Evolutionary conservation across 2,888 invertebrate species (phyloP).

Genomic region (Plebejus melissa): DNA sequence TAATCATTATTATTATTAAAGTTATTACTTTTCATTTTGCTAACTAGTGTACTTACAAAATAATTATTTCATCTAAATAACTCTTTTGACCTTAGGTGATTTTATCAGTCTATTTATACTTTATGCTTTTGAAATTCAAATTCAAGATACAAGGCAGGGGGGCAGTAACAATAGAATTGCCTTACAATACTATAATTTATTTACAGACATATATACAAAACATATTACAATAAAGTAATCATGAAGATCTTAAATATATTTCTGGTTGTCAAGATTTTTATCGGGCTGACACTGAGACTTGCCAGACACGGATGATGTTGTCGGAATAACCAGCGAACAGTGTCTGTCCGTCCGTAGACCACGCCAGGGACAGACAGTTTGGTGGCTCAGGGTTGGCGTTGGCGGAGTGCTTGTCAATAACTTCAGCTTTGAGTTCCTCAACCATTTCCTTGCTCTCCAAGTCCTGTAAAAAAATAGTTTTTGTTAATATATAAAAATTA

Average conservation of each 20-base stretch:
- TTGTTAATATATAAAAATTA: neutral
- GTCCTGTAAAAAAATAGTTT: slow-evolving; percentile 79
- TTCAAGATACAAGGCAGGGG: neutral
- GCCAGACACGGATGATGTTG: slow-evolving; percentile 98
- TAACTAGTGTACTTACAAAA: neutral
- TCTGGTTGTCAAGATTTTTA: slow-evolving; percentile 62
- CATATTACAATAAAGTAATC: slow-evolving; percentile 39
- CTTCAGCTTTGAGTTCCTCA: slow-evolving; percentile 98
- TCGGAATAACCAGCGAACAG: slow-evolving; percentile 99
- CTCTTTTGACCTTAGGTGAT: neutral
- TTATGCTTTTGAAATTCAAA: slow-evolving; percentile 5
- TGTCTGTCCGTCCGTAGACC: slow-evolving; percentile 99
- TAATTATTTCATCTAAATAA: neutral
- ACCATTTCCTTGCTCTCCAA: slow-evolving; percentile 99
- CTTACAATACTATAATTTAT: slow-evolving; percentile 46
- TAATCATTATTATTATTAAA: no score
- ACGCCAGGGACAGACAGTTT: slow-evolving; percentile 97
- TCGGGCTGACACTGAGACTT: slow-evolving; percentile 93
- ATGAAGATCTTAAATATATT: slow-evolving; percentile 52
- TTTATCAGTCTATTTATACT: neutral
- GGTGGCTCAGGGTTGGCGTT: slow-evolving; percentile 92
- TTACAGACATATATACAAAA: slow-evolving; percentile 47
- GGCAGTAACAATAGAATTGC: slow-evolving; percentile 13
- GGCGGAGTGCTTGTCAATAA: slow-evolving; percentile 83
- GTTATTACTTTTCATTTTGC: no score